These are phyloP conservation scores for Chiloscyllium punctatum DNA, from an alignment of 2,797 vertebrate species.

Conservation along the genomic window DNA sequence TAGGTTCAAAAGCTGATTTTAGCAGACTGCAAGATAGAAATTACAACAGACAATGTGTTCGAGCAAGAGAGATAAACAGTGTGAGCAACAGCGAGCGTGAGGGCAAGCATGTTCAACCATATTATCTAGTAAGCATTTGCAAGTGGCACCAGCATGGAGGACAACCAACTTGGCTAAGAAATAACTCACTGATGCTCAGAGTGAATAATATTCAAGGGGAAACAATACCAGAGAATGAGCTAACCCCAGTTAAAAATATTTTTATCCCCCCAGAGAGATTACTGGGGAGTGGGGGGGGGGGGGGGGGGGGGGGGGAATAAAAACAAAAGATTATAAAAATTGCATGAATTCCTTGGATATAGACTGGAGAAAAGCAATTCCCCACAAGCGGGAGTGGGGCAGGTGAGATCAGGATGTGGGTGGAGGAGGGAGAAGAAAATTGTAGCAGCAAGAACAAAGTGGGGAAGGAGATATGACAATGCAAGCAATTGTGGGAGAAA, in stretches of 20 bases:
- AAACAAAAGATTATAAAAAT: neutral
- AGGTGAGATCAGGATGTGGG: neutral
- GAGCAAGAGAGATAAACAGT: neutral
- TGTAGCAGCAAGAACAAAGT: no score
- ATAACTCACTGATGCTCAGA: neutral
- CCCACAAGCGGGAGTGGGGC: neutral
- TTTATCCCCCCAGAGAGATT: neutral
- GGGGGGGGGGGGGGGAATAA: neutral
- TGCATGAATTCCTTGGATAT: neutral
- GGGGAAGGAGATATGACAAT: neutral
- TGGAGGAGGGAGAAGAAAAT: neutral
- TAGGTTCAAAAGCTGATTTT: neutral
- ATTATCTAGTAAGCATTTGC: neutral
- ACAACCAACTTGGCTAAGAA: neutral
- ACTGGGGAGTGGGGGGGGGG: no score
- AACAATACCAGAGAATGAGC: neutral
- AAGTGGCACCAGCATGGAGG: neutral
- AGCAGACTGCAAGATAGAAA: neutral
- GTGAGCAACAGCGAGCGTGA: no score
- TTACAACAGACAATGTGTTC: neutral
- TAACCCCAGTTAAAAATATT: neutral
- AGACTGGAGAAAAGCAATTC: neutral
- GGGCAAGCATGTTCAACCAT: no score
- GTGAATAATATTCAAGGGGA: neutral
- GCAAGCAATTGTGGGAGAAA: neutral